phyloP scores from a whole-genome alignment of 1,140 invertebrate species.

The Pinna nobilis region DNA sequence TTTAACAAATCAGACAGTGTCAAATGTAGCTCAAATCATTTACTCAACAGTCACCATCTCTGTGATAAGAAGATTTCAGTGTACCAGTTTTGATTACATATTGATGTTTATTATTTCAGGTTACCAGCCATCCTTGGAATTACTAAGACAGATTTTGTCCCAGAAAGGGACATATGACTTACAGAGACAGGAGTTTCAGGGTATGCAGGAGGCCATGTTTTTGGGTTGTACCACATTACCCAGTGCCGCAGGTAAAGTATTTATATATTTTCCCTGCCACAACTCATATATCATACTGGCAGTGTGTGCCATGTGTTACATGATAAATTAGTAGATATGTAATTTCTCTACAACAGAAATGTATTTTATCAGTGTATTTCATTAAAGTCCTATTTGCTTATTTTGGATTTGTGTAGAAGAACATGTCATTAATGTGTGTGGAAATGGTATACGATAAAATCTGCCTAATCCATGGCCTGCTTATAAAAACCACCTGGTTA shows the following conservation, averaged over 20 bases:
- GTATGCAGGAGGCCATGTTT: constrained; percentile 62
- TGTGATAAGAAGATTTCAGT: background rate
- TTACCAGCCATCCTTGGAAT: constrained; percentile 70
- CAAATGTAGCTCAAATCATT: too few relatives aligned
- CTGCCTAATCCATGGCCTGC: too few relatives aligned
- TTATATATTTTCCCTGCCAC: background rate
- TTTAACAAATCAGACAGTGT: too few relatives aligned
- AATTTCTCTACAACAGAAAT: too few relatives aligned
- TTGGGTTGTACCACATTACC: constrained; percentile 66
- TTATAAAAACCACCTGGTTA: too few relatives aligned
- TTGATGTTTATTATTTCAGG: constrained; percentile 45
- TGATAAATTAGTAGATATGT: background rate
- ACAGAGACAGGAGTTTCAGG: constrained; percentile 61
- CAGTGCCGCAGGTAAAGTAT: constrained; percentile 62
- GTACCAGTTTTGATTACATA: background rate
- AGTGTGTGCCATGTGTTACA: background rate
- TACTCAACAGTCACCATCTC: too few relatives aligned
- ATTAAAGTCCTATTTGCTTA: too few relatives aligned
- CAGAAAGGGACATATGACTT: constrained; percentile 61
- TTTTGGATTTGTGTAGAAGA: too few relatives aligned
- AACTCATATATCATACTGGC: background rate
- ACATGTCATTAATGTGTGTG: too few relatives aligned
- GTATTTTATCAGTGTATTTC: too few relatives aligned
- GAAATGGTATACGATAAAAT: too few relatives aligned
- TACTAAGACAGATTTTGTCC: constrained; percentile 77